Conservation (phyloP, 2,113 vertebrate species). For the Gnathonemus echidnorhynchus region DNA sequence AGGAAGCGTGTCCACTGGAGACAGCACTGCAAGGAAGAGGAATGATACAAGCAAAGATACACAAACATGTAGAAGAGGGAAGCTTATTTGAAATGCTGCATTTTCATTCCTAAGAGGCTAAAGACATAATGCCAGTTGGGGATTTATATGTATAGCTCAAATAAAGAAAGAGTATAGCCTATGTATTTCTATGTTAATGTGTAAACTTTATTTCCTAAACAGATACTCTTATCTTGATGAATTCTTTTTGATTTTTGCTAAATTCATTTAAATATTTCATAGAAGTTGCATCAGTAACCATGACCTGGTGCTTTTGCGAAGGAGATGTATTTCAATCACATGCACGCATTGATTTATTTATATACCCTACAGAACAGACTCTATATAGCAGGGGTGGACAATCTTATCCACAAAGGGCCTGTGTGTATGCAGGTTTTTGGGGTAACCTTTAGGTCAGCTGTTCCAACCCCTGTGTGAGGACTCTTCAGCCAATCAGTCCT, state of each 20-base stretch:
- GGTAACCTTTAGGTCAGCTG: neutral
- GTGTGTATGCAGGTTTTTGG: neutral
- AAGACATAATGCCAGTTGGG: neutral
- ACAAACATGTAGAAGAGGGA: neutral
- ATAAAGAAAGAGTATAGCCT: neutral
- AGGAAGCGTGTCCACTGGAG: neutral
- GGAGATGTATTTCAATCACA: neutral
- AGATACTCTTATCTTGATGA: neutral
- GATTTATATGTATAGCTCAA: neutral
- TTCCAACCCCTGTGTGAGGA: neutral
- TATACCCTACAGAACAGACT: neutral
- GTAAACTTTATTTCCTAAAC: neutral
- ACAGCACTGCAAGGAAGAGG: neutral
- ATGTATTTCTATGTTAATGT: neutral
- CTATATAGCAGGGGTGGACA: neutral
- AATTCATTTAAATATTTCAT: neutral
- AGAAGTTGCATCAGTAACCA: neutral
- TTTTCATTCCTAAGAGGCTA: neutral
- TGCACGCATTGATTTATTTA: neutral
- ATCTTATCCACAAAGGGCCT: neutral
- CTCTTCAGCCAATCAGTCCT: neutral
- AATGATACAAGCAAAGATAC: neutral
- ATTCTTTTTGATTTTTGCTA: neutral
- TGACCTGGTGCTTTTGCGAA: neutral
- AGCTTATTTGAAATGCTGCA: neutral